Conservation (phyloP, 2,797 vertebrate genomes). For the Poeciliopsis infans region DNA sequence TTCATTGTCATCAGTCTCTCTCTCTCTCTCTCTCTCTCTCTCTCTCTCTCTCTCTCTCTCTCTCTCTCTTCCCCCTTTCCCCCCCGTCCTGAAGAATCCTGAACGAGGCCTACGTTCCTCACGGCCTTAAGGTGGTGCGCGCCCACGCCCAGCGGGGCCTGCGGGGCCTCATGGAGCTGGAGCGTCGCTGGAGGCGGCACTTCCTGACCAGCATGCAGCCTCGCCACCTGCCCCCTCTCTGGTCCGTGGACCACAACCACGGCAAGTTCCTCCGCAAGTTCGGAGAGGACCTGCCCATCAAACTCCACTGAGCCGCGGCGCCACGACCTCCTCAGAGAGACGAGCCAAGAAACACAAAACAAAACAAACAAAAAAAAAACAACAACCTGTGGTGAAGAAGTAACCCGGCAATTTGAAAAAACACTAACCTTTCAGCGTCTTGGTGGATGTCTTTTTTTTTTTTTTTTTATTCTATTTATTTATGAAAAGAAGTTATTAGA, state of each 20-base stretch:
- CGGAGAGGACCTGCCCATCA: conserved; percentile 86
- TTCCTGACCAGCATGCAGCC: conserved; percentile 94
- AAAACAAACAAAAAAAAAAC: too few species aligned
- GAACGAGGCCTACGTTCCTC: conserved; percentile 90
- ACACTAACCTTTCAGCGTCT: neutral
- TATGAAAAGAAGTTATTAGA: conserved; percentile 40
- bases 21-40: conserved; percentile 7
- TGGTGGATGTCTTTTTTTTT: conserved; percentile 38
- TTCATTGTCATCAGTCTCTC: neutral
- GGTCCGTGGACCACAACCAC: conserved; percentile 95
- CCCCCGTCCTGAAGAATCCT: conserved; percentile 90
- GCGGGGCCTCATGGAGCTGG: conserved; percentile 90
- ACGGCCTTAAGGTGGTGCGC: conserved; percentile 96
- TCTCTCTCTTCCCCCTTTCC: too few species aligned
- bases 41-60: too few species aligned
- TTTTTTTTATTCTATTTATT: neutral
- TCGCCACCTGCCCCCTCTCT: conserved; percentile 89
- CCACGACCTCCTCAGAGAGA: conserved; percentile 6
- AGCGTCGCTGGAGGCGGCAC: conserved; percentile 95
- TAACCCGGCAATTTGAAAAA: neutral
- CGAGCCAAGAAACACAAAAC: neutral
- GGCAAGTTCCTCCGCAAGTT: conserved; percentile 92
- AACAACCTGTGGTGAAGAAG: neutral
- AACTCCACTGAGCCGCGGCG: conserved; percentile 73
- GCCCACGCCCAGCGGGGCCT: conserved; percentile 83